A percentile compares a stretch with the other conserved stretches of the same genome.
These are phyloP conservation scores for Gadopsis marmoratus DNA, from an alignment of 2,797 vertebrate genomes.

Conservation along the genomic window DNA sequence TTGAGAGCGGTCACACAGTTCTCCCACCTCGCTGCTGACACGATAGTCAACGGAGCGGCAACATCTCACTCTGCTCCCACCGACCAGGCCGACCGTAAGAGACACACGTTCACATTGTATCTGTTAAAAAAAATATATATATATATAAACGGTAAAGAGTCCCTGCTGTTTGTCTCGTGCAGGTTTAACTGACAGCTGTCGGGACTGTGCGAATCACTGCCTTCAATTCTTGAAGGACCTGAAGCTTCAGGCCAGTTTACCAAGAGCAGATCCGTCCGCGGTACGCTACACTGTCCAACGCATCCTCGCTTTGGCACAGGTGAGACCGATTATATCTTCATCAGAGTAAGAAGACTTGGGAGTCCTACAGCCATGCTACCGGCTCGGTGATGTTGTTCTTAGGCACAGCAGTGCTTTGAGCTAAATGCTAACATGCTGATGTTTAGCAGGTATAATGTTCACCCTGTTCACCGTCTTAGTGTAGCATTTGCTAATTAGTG, in stretches of 20 bases:
- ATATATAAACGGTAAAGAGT: background rate
- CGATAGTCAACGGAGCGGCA: slow-evolving; percentile 89
- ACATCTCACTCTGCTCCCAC: slow-evolving; percentile 90
- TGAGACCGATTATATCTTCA: slow-evolving; percentile 21
- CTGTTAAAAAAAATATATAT: background rate
- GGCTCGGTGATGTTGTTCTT: background rate
- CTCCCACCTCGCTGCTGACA: slow-evolving; percentile 91
- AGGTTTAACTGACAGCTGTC: slow-evolving; percentile 83
- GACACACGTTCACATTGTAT: background rate
- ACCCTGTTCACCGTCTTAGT: background rate
- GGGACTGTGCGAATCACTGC: slow-evolving; percentile 81
- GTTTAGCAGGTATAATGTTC: background rate
- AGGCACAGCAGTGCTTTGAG: no score
- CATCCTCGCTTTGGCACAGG: slow-evolving; percentile 79
- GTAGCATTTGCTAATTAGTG: no score
- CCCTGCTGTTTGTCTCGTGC: background rate
- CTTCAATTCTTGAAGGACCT: slow-evolving; percentile 84
- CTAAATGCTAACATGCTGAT: no score
- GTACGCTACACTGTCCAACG: slow-evolving; percentile 78
- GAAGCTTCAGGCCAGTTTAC: slow-evolving; percentile 80
- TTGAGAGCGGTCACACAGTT: slow-evolving; percentile 90
- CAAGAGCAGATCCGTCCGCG: slow-evolving; percentile 74
- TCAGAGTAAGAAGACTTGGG: background rate
- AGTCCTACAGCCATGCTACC: background rate
- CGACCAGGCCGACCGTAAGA: slow-evolving; percentile 92